Percentiles rank a stretch among this genome's conserved stretches.
Evolutionary conservation across 2,113 vertebrate species (phyloP).

Genomic region (Pandion haliaetus): DNA sequence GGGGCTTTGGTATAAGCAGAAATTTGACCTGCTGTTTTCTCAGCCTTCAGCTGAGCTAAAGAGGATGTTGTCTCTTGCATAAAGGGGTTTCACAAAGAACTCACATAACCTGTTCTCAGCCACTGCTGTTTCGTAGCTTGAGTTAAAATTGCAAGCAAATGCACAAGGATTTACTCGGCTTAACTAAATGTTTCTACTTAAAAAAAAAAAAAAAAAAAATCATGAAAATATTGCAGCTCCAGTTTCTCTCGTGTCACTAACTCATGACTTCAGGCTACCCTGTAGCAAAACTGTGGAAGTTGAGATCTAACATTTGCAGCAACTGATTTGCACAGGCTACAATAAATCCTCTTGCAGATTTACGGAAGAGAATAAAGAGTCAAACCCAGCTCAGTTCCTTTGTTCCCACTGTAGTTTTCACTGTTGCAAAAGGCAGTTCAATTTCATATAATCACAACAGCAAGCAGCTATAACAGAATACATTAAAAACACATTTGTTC

Average conservation of each 20-base stretch:
- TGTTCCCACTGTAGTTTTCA: not conserved
- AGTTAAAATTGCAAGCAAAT: not conserved
- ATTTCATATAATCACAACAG: not conserved
- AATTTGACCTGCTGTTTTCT: not conserved
- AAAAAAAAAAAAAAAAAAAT: not conserved
- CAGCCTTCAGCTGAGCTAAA: not conserved
- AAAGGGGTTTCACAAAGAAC: not conserved
- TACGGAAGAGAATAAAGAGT: not conserved
- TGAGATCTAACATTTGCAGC: not conserved
- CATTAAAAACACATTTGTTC: constrained; percentile 37
- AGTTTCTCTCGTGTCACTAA: not conserved
- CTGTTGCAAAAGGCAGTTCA: not conserved
- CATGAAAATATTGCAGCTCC: not conserved
- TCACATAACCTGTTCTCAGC: not conserved
- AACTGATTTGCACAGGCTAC: not conserved
- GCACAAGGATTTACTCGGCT: not conserved
- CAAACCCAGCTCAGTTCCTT: not conserved
- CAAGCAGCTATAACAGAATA: constrained; percentile 36
- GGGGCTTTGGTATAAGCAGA: not conserved
- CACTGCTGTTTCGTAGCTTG: not conserved
- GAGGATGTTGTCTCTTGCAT: not conserved
- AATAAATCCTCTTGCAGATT: not conserved
- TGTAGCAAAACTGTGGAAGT: not conserved
- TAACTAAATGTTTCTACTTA: not conserved
- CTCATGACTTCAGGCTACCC: not conserved